phyloP scores from a whole-genome alignment of 2,797 vertebrate species.

The Centroberyx gerrardi region DNA sequence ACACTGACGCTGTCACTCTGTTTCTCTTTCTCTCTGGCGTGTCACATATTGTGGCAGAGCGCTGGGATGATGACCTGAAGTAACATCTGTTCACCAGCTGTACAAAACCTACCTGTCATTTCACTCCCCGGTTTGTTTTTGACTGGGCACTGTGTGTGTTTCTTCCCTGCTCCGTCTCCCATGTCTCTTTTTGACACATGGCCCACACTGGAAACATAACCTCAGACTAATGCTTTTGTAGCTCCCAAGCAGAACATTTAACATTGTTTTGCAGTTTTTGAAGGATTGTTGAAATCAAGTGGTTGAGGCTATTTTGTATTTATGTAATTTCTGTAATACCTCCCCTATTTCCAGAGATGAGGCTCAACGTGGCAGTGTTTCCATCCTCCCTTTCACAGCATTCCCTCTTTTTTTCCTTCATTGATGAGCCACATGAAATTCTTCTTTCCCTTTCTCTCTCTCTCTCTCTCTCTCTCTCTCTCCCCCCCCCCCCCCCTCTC shows the following conservation, averaged over 20 bases:
- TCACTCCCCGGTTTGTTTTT: slow-evolving; percentile 33
- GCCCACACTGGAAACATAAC: slow-evolving; percentile 8
- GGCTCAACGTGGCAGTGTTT: slow-evolving; percentile 73
- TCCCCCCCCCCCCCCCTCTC: slow-evolving; percentile 7
- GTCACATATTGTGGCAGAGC: slow-evolving; percentile 32
- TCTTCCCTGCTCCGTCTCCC: slow-evolving; percentile 4
- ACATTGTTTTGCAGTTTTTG: not conserved
- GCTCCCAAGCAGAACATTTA: not conserved
- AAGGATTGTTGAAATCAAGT: not conserved
- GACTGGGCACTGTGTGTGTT: slow-evolving; percentile 2
- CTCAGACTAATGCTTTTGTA: not conserved
- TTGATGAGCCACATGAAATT: slow-evolving; percentile 49
- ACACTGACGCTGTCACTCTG: slow-evolving; percentile 14
- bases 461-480: slow-evolving; percentile 1
- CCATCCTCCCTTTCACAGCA: slow-evolving; percentile 45
- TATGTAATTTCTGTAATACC: slow-evolving; percentile 8
- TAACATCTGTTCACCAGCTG: slow-evolving; percentile 79
- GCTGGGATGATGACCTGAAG: slow-evolving; percentile 30
- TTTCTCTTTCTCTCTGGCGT: slow-evolving; percentile 10
- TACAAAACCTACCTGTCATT: slow-evolving; percentile 51
- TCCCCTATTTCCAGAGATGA: slow-evolving; percentile 34
- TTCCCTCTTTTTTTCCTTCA: slow-evolving; percentile 22
- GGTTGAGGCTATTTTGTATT: not conserved
- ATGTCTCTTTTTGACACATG: not conserved
- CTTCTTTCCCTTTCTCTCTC: slow-evolving; percentile 7